Evolutionary conservation across 1,140 invertebrate genomes (phyloP).

Genomic region (Calosoma granatense): DNA sequence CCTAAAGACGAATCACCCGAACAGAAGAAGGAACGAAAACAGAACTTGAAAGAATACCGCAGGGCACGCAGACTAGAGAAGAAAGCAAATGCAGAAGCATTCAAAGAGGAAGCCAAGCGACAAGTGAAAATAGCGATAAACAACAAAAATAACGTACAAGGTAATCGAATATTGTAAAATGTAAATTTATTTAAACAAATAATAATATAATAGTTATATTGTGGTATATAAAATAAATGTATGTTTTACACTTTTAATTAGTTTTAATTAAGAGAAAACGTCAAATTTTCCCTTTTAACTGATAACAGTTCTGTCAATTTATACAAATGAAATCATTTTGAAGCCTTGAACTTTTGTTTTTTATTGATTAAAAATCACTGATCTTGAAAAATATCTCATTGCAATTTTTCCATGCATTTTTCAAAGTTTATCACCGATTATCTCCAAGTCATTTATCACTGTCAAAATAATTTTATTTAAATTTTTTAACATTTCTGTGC

Average conservation of each 20-base stretch:
- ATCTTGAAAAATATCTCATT: no score
- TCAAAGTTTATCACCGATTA: no score
- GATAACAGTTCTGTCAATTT: no score
- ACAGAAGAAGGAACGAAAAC: conserved; percentile 71
- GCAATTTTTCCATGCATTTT: no score
- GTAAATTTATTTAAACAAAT: no score
- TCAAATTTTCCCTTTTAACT: neutral
- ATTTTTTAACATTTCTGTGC: no score
- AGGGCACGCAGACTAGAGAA: conserved; percentile 74
- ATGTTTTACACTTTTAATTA: no score
- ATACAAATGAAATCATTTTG: neutral
- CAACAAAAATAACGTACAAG: conserved; percentile 60
- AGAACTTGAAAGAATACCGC: conserved; percentile 71
- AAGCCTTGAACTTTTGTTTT: neutral
- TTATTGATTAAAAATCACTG: neutral
- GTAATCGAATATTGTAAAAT: conserved; percentile 55
- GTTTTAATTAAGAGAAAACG: no score
- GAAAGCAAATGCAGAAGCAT: conserved; percentile 75
- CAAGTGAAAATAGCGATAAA: conserved; percentile 70
- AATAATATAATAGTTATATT: no score
- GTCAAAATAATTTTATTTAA: no score
- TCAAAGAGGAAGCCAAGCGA: conserved; percentile 78
- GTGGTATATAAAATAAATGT: no score
- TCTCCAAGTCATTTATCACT: no score
- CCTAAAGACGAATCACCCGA: conserved; percentile 74